Evolutionary conservation across 2,113 vertebrate species (phyloP), one percentile per base, ranked within the genome.

Genomic region (Hippolais icterina): DNA sequence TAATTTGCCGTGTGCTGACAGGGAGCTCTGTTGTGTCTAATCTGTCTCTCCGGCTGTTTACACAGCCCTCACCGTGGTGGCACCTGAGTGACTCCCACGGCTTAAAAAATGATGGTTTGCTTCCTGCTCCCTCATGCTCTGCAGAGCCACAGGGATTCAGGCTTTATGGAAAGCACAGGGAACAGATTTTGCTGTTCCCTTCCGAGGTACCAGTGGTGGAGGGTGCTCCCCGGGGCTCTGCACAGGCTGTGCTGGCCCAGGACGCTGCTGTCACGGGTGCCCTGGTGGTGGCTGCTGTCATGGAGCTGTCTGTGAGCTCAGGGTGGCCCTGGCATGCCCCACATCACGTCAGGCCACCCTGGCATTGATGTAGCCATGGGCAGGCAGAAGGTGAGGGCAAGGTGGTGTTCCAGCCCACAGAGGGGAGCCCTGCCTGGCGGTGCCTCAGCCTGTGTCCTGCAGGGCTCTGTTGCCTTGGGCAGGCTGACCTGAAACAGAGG

Each of bases 291-390:
- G 42, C 42, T 54, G 28, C 80, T 39, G 79, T 21, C 15, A 0
- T 0, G 2, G 60, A 17, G 35, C 56, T 23, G 33, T 16, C 41
- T 15, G 35, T 21, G 66, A 52, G 31, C n/a, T 31, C 64, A 1
- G 15, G 22, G 28, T 15, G 63, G 52, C 57, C 46, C 61, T 33
- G 81, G 50, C 5, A 0, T 12, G 15, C 33, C 31, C 44, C 3
- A 2, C n/a, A 6, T 2, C 57, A 3, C 1, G 0, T 9, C 29
- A 5, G 4, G 9, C 29, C 10, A 1, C 7, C 11, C 56, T 70
- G 76, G 70, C 65, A 9, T 18, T 18, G 54, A 0, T 11, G 16
- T 6, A 29, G 66, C 27, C 10, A 2, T 1, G 5, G 78, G 33
- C 31, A 31, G 60, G n/a, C 39, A 61, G 50, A 31, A 46, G 27